A percentile compares a stretch with the other conserved stretches of the same genome.
Evolutionary conservation across 2,888 invertebrate species (phyloP).

Genomic region (Rhaphigaster nebulosa): DNA sequence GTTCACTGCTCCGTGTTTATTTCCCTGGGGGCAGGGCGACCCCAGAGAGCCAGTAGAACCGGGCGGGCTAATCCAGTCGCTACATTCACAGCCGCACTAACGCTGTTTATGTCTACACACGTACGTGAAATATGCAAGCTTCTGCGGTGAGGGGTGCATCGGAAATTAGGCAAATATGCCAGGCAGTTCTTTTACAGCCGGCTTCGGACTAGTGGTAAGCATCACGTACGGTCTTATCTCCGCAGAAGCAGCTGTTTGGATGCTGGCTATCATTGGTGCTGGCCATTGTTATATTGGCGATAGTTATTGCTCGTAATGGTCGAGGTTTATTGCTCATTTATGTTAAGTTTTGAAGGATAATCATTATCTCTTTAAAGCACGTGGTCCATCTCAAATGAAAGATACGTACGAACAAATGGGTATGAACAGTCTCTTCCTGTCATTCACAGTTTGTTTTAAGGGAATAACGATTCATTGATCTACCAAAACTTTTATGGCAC

Average conservation of each 20-base stretch:
- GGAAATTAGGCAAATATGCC: constrained; percentile 5
- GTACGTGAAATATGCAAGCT: constrained; percentile 35
- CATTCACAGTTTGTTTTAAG: no score
- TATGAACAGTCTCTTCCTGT: no score
- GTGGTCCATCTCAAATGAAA: neutral
- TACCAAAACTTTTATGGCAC: no score
- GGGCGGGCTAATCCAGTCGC: neutral
- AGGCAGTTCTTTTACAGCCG: constrained; percentile 11
- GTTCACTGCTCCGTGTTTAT: neutral
- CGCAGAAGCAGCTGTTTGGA: neutral
- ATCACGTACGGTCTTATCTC: constrained; percentile 4
- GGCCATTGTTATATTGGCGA: neutral
- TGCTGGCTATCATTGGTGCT: neutral
- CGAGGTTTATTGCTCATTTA: neutral
- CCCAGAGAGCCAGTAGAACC: neutral
- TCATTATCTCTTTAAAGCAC: neutral
- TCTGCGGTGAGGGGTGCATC: constrained; percentile 25
- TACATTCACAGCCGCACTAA: constrained; percentile 1
- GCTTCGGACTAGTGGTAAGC: neutral
- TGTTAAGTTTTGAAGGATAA: neutral
- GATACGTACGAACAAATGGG: neutral
- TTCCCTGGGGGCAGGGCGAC: neutral
- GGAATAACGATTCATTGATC: no score
- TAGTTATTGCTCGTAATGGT: neutral
- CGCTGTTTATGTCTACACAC: neutral